These are phyloP conservation scores for Dynastes hyllus DNA, from an alignment of 2,888 invertebrate species.

Conservation along the genomic window DNA sequence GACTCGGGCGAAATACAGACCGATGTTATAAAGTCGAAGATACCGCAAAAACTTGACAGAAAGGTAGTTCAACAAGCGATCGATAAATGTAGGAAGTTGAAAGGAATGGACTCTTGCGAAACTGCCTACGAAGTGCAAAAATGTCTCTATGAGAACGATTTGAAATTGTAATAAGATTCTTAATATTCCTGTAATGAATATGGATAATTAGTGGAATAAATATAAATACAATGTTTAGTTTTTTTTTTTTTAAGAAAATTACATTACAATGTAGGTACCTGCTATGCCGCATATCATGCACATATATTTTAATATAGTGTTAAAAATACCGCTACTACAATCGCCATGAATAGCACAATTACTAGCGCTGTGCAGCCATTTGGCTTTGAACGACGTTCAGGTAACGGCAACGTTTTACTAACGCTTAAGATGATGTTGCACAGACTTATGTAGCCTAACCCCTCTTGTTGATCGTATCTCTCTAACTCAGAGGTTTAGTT, in stretches of 20 bases:
- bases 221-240: neutral
- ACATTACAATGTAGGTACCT: too few relatives aligned
- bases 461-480: too few relatives aligned
- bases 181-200: neutral
- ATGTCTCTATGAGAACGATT: conserved; percentile 56
- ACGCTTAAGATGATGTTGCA: too few relatives aligned
- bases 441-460: too few relatives aligned
- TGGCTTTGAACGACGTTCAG: too few relatives aligned
- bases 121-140: conserved; percentile 58
- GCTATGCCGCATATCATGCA: too few relatives aligned
- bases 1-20: conserved; percentile 54
- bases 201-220: neutral
- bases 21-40: conserved; percentile 55
- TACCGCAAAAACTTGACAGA: conserved; percentile 54
- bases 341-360: too few relatives aligned
- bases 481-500: too few relatives aligned
- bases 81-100: conserved; percentile 70
- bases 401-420: too few relatives aligned
- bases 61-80: conserved; percentile 59
- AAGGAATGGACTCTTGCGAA: conserved; percentile 66
- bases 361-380: too few relatives aligned
- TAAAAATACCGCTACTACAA: too few relatives aligned
- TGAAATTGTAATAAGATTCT: conserved; percentile 45
- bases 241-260: neutral
- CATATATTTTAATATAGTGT: too few relatives aligned